Evolutionary conservation across 2,888 invertebrate species (phyloP).

Genomic region (Timema podura): DNA sequence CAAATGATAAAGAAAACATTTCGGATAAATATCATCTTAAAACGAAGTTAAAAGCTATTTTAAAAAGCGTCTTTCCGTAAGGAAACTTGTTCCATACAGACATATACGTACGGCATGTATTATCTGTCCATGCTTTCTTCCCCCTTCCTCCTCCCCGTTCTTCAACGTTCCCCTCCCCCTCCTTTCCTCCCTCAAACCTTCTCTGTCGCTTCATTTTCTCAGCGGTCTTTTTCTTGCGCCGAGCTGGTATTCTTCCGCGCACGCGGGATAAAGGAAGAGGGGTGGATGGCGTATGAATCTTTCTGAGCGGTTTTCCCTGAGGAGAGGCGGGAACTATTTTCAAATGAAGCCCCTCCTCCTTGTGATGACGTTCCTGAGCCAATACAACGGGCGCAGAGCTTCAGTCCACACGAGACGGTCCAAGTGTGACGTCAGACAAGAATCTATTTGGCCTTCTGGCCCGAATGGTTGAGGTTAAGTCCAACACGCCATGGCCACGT

Average conservation of each 20-base stretch:
- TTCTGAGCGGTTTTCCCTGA: too few species aligned
- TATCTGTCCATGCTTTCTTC: constrained; percentile 23
- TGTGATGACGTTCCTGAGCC: too few species aligned
- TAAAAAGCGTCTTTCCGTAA: constrained; percentile 29
- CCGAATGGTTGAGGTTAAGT: too few species aligned
- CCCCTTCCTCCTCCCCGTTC: neutral
- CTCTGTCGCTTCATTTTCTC: neutral
- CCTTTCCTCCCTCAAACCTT: neutral
- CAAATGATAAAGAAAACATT: constrained; percentile 12
- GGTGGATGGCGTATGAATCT: too few species aligned
- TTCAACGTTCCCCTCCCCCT: neutral
- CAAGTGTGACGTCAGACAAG: too few species aligned
- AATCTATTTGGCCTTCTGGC: too few species aligned
- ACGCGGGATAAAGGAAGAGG: neutral
- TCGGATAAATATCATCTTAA: constrained; percentile 16
- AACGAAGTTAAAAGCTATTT: constrained; percentile 19
- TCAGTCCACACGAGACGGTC: too few species aligned
- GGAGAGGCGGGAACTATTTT: too few species aligned
- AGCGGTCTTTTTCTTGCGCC: constrained; percentile 21
- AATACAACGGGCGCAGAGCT: too few species aligned
- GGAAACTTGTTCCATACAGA: constrained; percentile 30
- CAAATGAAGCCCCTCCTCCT: too few species aligned
- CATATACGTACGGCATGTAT: constrained; percentile 29
- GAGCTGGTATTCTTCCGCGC: neutral
- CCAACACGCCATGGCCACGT: too few species aligned